phyloP scores from a whole-genome alignment of 2,113 vertebrate genomes.

The Budorcas taxicolor region DNA sequence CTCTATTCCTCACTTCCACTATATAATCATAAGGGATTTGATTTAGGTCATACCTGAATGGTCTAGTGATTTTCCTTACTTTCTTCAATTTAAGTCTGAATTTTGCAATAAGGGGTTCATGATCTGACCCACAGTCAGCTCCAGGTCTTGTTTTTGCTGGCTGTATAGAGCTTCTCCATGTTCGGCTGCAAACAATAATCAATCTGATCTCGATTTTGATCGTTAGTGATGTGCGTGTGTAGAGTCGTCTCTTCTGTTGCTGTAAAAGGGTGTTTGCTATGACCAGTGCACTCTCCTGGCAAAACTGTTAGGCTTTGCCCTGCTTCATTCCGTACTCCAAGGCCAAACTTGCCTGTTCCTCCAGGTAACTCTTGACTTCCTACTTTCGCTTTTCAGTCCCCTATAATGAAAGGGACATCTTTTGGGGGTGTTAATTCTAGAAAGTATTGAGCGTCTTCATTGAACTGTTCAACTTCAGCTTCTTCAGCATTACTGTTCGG shows the following conservation, averaged over 20 bases:
- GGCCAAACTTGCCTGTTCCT: background rate
- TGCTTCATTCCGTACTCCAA: background rate
- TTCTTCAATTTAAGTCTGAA: background rate
- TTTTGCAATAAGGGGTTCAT: background rate
- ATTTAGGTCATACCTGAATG: background rate
- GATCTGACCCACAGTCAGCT: background rate
- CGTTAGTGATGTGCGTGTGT: background rate
- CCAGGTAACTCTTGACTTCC: background rate
- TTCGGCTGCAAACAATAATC: background rate
- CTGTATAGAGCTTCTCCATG: background rate
- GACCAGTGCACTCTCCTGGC: background rate
- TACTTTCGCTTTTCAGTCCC: background rate
- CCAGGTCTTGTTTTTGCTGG: background rate
- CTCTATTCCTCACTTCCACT: background rate
- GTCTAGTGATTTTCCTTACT: background rate
- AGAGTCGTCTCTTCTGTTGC: background rate
- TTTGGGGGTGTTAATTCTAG: background rate
- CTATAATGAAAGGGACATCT: background rate
- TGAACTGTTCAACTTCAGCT: background rate
- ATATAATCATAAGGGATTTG: background rate
- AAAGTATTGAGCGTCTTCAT: background rate
- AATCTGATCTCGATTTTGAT: background rate
- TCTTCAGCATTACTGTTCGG: background rate
- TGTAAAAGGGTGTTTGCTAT: background rate
- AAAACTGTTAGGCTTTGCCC: background rate